Percentiles rank a stretch among this genome's conserved stretches.
Conservation (phyloP, 2,888 invertebrate genomes). For the Rotaria sp. region DNA sequence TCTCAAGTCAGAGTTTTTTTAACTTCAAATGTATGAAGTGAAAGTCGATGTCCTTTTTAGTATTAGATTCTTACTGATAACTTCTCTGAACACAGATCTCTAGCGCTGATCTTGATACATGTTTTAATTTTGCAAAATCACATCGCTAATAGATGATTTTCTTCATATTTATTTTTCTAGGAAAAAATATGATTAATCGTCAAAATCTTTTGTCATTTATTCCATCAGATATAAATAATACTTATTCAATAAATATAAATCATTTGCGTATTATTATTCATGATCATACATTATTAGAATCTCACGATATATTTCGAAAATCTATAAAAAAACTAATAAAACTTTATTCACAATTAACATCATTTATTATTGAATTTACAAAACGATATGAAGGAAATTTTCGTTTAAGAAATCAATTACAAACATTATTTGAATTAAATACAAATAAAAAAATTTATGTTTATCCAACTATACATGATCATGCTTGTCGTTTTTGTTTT, state of each 20-base stretch:
- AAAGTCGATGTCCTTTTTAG: too few species aligned
- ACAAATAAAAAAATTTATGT: not conserved
- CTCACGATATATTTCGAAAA: not conserved
- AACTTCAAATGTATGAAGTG: too few species aligned
- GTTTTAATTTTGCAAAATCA: too few species aligned
- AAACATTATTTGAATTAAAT: not conserved
- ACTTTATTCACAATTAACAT: slow-evolving; percentile 14
- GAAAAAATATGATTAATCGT: not conserved
- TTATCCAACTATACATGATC: not conserved
- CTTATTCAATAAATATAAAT: not conserved
- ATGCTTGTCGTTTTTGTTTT: slow-evolving; percentile 4
- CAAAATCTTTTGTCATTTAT: not conserved
- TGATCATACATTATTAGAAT: not conserved
- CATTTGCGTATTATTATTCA: not conserved
- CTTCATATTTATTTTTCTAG: not conserved
- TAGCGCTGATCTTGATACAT: too few species aligned
- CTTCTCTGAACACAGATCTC: too few species aligned
- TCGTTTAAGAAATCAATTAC: not conserved
- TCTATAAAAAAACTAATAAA: not conserved
- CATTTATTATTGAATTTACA: not conserved
- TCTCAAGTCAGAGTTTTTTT: too few species aligned
- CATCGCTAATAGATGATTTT: too few species aligned
- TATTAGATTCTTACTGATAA: too few species aligned
- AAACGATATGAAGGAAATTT: not conserved
- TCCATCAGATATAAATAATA: not conserved